These are phyloP conservation scores for Rhaphigaster nebulosa DNA, from an alignment of 2,888 invertebrate species.

Conservation along the genomic window DNA sequence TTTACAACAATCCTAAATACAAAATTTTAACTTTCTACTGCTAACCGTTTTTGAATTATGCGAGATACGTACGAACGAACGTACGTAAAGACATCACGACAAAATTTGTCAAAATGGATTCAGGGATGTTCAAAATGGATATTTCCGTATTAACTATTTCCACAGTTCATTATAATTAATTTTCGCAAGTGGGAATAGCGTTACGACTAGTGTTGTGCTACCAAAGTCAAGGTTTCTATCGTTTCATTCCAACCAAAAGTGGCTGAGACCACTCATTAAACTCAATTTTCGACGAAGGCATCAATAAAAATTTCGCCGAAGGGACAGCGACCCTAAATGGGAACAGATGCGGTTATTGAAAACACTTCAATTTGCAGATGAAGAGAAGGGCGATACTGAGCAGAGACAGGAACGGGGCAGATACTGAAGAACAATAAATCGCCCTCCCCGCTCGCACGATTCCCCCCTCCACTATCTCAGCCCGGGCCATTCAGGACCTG, in stretches of 20 bases:
- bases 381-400: not conserved
- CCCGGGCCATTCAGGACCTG: not conserved
- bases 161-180: no score
- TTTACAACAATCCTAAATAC: no score
- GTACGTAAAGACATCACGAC: no score
- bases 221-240: not conserved
- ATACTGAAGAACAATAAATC: not conserved
- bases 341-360: not conserved
- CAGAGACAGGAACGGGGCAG: not conserved
- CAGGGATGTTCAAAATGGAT: no score
- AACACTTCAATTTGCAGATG: conserved; percentile 26
- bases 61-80: no score
- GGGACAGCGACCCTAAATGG: not conserved
- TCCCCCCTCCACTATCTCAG: not conserved
- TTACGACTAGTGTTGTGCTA: not conserved
- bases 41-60: no score
- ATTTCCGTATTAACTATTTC: no score
- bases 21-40: no score
- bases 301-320: not conserved
- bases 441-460: no score
- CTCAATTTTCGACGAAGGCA: not conserved
- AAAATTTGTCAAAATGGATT: no score
- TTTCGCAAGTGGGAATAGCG: no score
- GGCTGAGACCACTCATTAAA: not conserved
- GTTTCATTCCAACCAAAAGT: not conserved